phyloP scores from a whole-genome alignment of 1,140 invertebrate genomes.

The Alviniconcha marisindica region DNA sequence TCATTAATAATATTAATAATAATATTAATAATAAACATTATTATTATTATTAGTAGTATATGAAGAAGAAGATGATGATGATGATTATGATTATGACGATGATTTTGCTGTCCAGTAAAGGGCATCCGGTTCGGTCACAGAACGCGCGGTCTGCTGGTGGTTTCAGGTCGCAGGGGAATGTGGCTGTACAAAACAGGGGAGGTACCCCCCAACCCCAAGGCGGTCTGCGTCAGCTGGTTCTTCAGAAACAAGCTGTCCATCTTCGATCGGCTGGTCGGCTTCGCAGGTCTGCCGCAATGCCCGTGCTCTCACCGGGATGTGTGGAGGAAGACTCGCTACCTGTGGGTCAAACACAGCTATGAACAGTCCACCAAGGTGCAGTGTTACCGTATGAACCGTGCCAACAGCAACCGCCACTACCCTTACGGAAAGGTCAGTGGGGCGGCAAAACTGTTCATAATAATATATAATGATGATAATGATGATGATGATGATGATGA shows the following conservation, averaged over 20 bases:
- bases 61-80: too few relatives aligned
- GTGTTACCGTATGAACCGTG: slow-evolving; percentile 7
- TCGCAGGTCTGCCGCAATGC: not conserved
- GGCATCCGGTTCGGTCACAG: too few relatives aligned
- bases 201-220: not conserved
- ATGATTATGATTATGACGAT: too few relatives aligned
- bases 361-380: not conserved
- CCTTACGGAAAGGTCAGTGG: not conserved
- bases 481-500: too few relatives aligned
- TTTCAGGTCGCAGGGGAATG: not conserved
- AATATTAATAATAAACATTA: not conserved
- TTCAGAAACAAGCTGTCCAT: not conserved
- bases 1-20: not conserved
- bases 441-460: too few relatives aligned
- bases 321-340: not conserved
- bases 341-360: not conserved
- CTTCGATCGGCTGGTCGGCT: not conserved
- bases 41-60: not conserved
- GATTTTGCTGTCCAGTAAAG: too few relatives aligned
- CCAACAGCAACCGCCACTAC: not conserved
- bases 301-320: not conserved
- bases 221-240: not conserved
- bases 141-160: too few relatives aligned
- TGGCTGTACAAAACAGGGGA: not conserved
- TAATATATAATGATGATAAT: too few relatives aligned